These are phyloP conservation scores for Dermochelys coriacea DNA, from an alignment of 2,797 vertebrate species.

Conservation along the genomic window DNA sequence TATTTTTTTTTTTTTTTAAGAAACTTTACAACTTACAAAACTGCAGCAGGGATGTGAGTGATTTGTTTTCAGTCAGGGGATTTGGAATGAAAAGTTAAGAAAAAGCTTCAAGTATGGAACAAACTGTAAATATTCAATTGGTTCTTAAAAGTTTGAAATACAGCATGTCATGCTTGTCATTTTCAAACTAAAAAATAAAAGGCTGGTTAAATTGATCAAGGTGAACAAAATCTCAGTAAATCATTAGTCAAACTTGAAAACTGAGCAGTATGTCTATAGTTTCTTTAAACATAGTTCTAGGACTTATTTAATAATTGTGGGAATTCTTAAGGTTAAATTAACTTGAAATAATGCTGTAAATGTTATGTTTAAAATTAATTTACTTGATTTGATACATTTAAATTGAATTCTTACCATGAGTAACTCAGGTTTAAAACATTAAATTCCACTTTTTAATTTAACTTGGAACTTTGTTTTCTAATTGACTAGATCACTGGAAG, in stretches of 20 bases:
- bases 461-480: neutral
- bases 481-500: neutral
- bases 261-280: neutral
- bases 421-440: neutral
- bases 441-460: neutral
- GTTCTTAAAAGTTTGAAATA: constrained; percentile 28
- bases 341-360: constrained; percentile 2
- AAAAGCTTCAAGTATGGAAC: constrained; percentile 31
- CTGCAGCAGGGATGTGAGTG: constrained; percentile 9
- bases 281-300: neutral
- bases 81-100: constrained; percentile 13
- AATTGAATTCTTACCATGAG: neutral
- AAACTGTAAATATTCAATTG: constrained; percentile 53
- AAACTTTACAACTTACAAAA: neutral
- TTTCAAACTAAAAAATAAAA: constrained; percentile 39
- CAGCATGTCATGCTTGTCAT: constrained; percentile 17
- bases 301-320: neutral
- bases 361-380: neutral
- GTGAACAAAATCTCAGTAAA: constrained; percentile 33
- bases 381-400: neutral
- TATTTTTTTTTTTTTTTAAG: constrained; percentile 34
- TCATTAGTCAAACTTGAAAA: neutral
- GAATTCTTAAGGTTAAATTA: neutral
- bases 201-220: constrained; percentile 18
- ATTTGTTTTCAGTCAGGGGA: constrained; percentile 44